Conservation (phyloP, 2,797 vertebrate species). For the Epinephelus awoara region DNA sequence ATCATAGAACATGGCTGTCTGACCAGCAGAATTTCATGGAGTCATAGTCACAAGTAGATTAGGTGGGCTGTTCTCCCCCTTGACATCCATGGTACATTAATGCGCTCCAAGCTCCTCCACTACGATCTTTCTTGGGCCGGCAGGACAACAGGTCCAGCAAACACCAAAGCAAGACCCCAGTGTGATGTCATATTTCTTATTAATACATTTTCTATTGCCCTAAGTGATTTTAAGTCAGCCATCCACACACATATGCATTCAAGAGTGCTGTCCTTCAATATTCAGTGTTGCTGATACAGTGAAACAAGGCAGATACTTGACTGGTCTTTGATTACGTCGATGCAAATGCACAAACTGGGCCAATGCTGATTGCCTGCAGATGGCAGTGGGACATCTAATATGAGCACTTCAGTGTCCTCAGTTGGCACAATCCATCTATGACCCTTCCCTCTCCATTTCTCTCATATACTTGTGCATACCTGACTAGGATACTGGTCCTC, state of each 20-base stretch:
- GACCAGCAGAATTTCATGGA: too few species aligned
- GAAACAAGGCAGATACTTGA: conserved; percentile 6
- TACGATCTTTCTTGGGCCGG: too few species aligned
- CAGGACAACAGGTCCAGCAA: too few species aligned
- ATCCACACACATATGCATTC: conserved; percentile 14
- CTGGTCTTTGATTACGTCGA: conserved; percentile 16
- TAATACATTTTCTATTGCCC: conserved; percentile 4
- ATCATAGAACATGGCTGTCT: too few species aligned
- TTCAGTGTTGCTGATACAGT: neutral
- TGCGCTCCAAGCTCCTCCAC: too few species aligned
- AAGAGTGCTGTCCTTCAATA: conserved; percentile 12
- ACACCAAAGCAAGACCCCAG: too few species aligned
- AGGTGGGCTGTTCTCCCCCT: too few species aligned
- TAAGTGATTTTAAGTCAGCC: conserved; percentile 7
- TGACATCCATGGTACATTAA: too few species aligned
- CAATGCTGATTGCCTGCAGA: conserved; percentile 10
- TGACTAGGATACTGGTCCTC: conserved; percentile 83
- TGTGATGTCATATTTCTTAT: neutral
- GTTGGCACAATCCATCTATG: conserved; percentile 17
- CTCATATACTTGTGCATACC: neutral
- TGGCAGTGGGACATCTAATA: neutral
- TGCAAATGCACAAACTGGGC: conserved; percentile 15
- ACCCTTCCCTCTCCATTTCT: neutral
- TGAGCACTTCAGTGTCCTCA: conserved; percentile 8
- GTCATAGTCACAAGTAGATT: too few species aligned